Base-by-base conservation (phyloP, 1,140 invertebrate genomes). In the Cydia pomonella region DNA sequence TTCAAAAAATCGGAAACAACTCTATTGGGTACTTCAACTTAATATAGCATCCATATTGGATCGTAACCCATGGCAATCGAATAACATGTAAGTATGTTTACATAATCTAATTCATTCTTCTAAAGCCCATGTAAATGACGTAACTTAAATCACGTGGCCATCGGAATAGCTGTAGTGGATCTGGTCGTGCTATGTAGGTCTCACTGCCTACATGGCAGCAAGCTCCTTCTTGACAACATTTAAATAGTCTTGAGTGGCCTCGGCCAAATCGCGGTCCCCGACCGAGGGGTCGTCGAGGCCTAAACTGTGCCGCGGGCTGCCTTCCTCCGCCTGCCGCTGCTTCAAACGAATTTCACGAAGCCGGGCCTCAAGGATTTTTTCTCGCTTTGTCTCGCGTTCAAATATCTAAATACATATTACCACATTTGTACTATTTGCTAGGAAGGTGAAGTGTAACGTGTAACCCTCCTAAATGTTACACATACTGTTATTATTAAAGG, bases 361-460 rank as follows among this genome's bases (percentile, higher is more conserved):
- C 83, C 97, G 95, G n/a, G 97, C 96, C 89, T 99, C 98, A 77
- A 99, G 94, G 69, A 98, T 98, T 90, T 98, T 98, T 89, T 99
- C 98, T 72, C 98, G 94, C 73, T 97, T 95, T 75, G 96, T 97
- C 94, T 99, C 98, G 73, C 98, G 94, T 79, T 99, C 98, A 86
- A 99, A 95, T 94, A 98, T 95, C 95, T 96, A 72, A 29, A 59
- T n/a, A 9, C n/a, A 59, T 23, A 23, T 59, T 12, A 21, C 21
- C 7, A 79, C 27, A 66, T 16, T 44, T 44, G 2, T 44, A 44
- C 33, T 74, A 33, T 16, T 44, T 44, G 41, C 41, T 16, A 44
- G 41, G 33, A 38, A 38, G 29, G 6, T 33, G 29, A 33, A 33
- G 6, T 33, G 29, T 33, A 33, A 38, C 33, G 6, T 33, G 29